phyloP scores from a whole-genome alignment of 1,140 invertebrate genomes.

The Heliconius melpomene region DNA sequence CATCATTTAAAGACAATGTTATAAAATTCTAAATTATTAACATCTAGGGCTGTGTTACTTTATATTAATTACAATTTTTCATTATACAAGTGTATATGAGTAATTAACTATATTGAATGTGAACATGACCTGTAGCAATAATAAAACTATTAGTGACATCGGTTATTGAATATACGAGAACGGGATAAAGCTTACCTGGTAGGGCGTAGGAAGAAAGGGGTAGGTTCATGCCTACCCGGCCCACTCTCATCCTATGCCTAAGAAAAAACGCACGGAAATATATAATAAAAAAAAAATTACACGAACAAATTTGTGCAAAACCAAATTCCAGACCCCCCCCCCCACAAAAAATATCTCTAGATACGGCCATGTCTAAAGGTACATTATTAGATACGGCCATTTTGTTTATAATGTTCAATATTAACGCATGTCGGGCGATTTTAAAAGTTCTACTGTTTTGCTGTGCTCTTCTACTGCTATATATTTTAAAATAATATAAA shows the following conservation, averaged over 20 bases:
- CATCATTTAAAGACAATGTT: constrained; percentile 1
- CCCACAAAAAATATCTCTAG: no score
- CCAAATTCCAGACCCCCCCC: no score
- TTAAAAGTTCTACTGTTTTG: neutral
- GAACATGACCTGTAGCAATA: constrained; percentile 8
- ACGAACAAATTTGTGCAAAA: no score
- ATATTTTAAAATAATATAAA: constrained; percentile 5
- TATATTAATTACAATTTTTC: constrained; percentile 7
- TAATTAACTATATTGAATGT: constrained; percentile 16
- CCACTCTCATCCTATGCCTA: no score
- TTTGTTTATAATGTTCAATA: neutral
- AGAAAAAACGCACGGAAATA: no score
- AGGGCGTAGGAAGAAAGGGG: neutral
- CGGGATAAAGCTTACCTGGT: neutral
- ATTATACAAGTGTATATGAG: constrained; percentile 8
- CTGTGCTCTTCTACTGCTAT: neutral
- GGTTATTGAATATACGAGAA: neutral
- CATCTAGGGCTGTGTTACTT: constrained; percentile 11
- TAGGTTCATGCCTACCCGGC: no score
- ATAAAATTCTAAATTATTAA: constrained; percentile 11
- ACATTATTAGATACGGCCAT: neutral
- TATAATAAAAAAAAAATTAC: no score
- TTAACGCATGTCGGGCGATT: neutral
- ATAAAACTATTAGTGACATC: neutral
- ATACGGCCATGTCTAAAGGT: neutral